phyloP scores from a whole-genome alignment of 2,888 invertebrate species.

The Tachina lurida region DNA sequence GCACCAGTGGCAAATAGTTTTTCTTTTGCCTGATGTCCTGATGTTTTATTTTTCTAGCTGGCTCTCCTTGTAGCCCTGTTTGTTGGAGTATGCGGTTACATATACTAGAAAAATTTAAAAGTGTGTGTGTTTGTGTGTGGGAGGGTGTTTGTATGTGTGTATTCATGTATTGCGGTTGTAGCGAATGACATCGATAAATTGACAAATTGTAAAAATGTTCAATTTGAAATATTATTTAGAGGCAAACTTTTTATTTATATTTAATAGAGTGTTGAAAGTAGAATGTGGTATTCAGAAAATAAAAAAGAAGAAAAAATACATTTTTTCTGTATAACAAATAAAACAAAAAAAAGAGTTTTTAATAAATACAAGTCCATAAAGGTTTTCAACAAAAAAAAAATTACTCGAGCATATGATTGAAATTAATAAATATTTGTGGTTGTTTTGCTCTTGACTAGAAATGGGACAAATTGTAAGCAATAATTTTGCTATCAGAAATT shows the following conservation, averaged over 20 bases:
- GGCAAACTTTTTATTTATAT: slow-evolving; percentile 63
- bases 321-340: slow-evolving; percentile 6
- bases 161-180: slow-evolving; percentile 51
- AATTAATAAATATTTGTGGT: slow-evolving; percentile 28
- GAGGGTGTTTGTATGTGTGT: slow-evolving; percentile 21
- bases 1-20: slow-evolving; percentile 70
- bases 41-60: slow-evolving; percentile 46
- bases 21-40: slow-evolving; percentile 60
- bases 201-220: slow-evolving; percentile 79
- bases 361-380: slow-evolving; percentile 13
- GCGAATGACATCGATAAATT: slow-evolving; percentile 78
- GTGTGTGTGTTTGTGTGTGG: slow-evolving; percentile 1
- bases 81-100: slow-evolving; percentile 13
- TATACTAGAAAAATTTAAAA: not conserved
- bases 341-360: slow-evolving; percentile 13
- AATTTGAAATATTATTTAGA: slow-evolving; percentile 66
- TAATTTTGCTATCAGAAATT: not conserved
- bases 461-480: slow-evolving; percentile 1
- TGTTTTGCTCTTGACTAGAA: not conserved
- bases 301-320: not conserved
- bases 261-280: slow-evolving; percentile 67
- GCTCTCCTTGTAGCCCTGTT: not conserved
- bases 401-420: slow-evolving; percentile 40
- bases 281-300: slow-evolving; percentile 23
- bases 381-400: slow-evolving; percentile 5